These are phyloP conservation scores for Idaea aversata DNA, from an alignment of 2,888 invertebrate species.

Conservation along the genomic window DNA sequence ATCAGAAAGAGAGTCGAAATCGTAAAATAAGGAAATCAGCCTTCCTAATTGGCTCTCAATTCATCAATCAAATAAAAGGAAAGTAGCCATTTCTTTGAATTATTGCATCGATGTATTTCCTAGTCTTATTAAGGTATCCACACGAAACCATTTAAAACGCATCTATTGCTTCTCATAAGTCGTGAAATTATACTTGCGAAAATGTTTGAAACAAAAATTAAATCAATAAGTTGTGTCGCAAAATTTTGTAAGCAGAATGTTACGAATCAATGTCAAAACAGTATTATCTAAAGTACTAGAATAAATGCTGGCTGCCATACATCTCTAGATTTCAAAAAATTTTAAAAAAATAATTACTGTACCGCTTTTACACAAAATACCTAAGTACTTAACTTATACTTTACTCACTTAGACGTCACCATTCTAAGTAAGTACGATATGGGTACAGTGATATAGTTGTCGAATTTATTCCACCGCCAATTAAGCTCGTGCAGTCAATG, in stretches of 20 bases:
- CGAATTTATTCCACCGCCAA: background rate
- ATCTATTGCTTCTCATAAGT: background rate
- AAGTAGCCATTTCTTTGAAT: background rate
- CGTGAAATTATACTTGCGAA: background rate
- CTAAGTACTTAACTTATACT: too few relatives aligned
- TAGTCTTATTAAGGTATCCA: too few relatives aligned
- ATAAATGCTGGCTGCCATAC: too few relatives aligned
- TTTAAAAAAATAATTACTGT: too few relatives aligned
- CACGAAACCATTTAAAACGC: too few relatives aligned
- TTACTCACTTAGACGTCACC: too few relatives aligned
- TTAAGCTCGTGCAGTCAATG: slow-evolving; percentile 2
- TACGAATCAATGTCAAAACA: background rate
- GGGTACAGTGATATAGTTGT: background rate
- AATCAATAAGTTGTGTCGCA: background rate
- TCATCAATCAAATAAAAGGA: slow-evolving; percentile 18
- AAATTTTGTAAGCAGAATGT: background rate
- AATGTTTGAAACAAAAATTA: background rate
- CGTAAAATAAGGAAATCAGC: background rate
- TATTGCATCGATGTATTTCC: background rate
- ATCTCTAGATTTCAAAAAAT: too few relatives aligned
- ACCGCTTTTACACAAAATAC: too few relatives aligned
- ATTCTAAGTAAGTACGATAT: too few relatives aligned
- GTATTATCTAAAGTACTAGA: background rate
- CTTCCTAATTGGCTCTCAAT: slow-evolving; percentile 7
- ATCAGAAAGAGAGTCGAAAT: background rate